phyloP scores from a whole-genome alignment of 2,888 invertebrate species.

The Polymixis flavicincta region DNA sequence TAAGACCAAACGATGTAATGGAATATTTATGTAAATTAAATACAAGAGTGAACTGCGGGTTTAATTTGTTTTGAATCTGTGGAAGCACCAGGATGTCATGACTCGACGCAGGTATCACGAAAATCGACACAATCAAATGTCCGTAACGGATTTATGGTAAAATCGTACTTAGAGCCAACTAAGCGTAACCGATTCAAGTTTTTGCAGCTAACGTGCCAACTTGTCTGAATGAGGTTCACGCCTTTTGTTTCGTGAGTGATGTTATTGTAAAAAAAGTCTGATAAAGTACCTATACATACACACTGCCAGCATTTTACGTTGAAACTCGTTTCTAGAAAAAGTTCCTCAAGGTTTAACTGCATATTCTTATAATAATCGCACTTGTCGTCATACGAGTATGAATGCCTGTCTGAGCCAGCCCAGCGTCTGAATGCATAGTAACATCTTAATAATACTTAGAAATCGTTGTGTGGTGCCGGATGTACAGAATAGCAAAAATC shows the following conservation, averaged over 20 bases:
- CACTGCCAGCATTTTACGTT: constrained; percentile 55
- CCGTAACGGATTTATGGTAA: constrained; percentile 35
- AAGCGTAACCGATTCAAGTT: constrained; percentile 37
- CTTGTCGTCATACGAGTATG: constrained; percentile 39
- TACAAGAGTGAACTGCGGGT: constrained; percentile 28
- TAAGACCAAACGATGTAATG: constrained; percentile 27
- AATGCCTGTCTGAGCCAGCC: constrained; percentile 31
- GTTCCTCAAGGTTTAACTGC: constrained; percentile 63
- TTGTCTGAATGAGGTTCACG: constrained; percentile 61
- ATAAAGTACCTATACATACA: constrained; percentile 60
- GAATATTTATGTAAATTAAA: constrained; percentile 53
- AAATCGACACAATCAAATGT: constrained; percentile 37
- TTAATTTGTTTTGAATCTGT: constrained; percentile 39
- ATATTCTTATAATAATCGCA: constrained; percentile 55
- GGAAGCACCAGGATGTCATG: constrained; percentile 34
- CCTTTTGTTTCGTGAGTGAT: constrained; percentile 70
- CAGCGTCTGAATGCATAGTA: constrained; percentile 44
- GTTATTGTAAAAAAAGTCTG: constrained; percentile 71
- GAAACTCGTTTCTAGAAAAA: constrained; percentile 70
- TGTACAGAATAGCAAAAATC: no score
- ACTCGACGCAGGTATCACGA: constrained; percentile 21
- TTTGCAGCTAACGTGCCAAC: constrained; percentile 43
- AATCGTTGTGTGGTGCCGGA: no score
- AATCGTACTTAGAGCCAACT: constrained; percentile 18
- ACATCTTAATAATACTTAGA: constrained; percentile 55